phyloP scores from a whole-genome alignment of 2,797 vertebrate species.

The Scleropages formosus region DNA sequence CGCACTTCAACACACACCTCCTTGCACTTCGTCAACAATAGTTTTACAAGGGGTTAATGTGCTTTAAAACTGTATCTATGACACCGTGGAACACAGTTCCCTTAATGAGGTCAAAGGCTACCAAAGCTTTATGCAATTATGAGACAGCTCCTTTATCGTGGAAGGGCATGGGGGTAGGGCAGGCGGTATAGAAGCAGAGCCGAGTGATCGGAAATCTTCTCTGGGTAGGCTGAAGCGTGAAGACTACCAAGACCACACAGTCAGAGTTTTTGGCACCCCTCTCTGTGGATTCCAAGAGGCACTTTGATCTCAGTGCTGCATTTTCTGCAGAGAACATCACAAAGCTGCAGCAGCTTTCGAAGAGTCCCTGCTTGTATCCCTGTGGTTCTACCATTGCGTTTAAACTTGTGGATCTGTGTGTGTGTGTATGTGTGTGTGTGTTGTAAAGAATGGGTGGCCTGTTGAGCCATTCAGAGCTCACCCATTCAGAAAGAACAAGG shows the following conservation, averaged over 20 bases:
- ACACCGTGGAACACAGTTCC: conserved; percentile 2
- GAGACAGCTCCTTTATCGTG: background rate
- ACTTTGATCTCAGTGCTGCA: conserved; percentile 25
- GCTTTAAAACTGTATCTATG: conserved; percentile 7
- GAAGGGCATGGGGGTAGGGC: background rate
- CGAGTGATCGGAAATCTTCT: background rate
- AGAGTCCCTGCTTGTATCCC: conserved; percentile 2
- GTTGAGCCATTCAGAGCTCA: conserved; percentile 14
- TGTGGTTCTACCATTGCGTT: background rate
- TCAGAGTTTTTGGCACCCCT: background rate
- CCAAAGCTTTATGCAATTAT: conserved; percentile 29
- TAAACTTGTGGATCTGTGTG: background rate
- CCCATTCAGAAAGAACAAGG: conserved; percentile 23
- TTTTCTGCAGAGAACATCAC: conserved; percentile 1
- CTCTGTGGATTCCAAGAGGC: background rate
- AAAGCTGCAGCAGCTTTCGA: background rate
- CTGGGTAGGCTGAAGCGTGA: background rate
- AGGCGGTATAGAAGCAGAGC: background rate
- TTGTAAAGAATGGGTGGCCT: conserved; percentile 25
- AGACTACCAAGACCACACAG: conserved; percentile 12
- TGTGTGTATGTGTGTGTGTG: background rate
- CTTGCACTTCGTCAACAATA: background rate
- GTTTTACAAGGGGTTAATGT: conserved; percentile 17
- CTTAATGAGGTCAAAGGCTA: conserved; percentile 26
- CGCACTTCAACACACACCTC: background rate